Evolutionary conservation across 2,797 vertebrate species (phyloP).

Genomic region (Cryptoblepharus egeriae): DNA sequence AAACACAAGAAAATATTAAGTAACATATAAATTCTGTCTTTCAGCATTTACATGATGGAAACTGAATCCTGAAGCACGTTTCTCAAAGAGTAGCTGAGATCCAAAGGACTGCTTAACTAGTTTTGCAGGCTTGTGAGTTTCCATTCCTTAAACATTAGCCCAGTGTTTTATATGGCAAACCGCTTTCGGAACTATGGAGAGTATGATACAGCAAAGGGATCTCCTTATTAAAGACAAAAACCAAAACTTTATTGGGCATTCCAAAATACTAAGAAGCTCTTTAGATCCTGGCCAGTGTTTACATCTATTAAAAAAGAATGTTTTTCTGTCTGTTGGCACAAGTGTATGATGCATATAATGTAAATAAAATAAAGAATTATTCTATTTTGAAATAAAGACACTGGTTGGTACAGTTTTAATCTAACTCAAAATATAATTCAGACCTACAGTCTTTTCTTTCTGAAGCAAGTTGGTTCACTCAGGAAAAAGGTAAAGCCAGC

Average conservation of each 20-base stretch:
- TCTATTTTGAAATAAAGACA: neutral
- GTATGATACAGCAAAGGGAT: neutral
- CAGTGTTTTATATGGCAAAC: neutral
- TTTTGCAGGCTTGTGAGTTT: neutral
- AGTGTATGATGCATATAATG: neutral
- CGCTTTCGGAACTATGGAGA: neutral
- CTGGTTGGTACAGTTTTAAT: neutral
- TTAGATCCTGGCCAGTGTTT: neutral
- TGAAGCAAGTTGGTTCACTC: neutral
- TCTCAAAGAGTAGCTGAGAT: neutral
- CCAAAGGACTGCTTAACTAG: neutral
- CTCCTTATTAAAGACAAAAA: neutral
- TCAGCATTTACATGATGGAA: neutral
- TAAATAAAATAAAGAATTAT: neutral
- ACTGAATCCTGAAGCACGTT: neutral
- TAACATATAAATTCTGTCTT: neutral
- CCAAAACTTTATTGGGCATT: neutral
- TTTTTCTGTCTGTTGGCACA: neutral
- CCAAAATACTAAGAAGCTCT: neutral
- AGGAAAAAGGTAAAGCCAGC: neutral
- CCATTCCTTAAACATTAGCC: neutral
- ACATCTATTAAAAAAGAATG: neutral
- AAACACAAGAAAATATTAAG: conserved; percentile 54
- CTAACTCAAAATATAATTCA: neutral
- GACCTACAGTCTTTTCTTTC: neutral